Percentiles rank a stretch among this genome's conserved stretches.
Conservation (phyloP, 2,113 vertebrate genomes). For the Macquaria australasica region DNA sequence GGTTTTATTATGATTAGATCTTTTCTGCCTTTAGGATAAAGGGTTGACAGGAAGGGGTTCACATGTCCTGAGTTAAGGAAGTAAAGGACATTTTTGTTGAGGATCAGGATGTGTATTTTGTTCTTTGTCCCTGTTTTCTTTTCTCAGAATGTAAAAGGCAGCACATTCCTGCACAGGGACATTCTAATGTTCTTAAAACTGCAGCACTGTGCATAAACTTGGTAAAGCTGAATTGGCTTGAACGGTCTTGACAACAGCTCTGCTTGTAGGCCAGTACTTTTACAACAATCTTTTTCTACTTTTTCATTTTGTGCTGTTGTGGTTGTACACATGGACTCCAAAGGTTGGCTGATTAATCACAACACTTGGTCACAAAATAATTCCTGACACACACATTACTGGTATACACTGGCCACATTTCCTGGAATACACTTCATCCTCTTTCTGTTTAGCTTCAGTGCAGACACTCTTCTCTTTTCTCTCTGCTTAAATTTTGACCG, state of each 20-base stretch:
- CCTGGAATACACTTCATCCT: slow-evolving; percentile 21
- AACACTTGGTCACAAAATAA: background rate
- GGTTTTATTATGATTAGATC: background rate
- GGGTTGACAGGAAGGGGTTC: slow-evolving; percentile 17
- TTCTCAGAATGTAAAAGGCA: slow-evolving; percentile 39
- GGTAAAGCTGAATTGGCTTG: background rate
- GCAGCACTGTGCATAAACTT: slow-evolving; percentile 20
- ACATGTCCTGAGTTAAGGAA: slow-evolving; percentile 13
- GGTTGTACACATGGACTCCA: background rate
- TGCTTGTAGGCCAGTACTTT: background rate
- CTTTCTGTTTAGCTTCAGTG: slow-evolving; percentile 45
- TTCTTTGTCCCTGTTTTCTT: slow-evolving; percentile 31
- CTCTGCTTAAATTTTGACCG: background rate
- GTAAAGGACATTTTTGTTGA: slow-evolving; percentile 17
- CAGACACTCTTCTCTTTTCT: background rate
- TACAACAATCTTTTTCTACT: background rate
- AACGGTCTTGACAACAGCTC: background rate
- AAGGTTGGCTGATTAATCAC: background rate
- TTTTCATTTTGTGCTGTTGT: background rate
- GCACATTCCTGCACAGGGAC: slow-evolving; percentile 52
- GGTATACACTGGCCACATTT: slow-evolving; percentile 10
- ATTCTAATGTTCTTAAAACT: slow-evolving; percentile 17
- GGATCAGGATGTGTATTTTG: slow-evolving; percentile 45
- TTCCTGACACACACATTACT: background rate
- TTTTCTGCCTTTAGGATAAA: background rate